Conservation (phyloP, 2,888 invertebrate genomes). For the Caenorhabditis macrosperma region DNA sequence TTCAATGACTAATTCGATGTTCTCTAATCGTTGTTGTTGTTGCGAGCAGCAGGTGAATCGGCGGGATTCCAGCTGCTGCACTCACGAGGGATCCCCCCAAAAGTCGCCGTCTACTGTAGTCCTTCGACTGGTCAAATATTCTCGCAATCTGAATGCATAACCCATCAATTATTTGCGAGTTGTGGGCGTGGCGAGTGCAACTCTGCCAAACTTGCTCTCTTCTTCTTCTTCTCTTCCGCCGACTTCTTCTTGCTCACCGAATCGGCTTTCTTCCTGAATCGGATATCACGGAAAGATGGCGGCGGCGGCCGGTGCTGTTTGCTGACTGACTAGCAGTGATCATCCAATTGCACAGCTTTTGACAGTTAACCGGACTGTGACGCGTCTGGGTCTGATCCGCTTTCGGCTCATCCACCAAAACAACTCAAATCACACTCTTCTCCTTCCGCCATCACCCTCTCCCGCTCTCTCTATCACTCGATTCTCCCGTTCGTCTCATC, state of each 20-base stretch:
- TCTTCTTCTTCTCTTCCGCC: constrained; percentile 26
- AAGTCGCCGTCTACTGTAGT: constrained; percentile 14
- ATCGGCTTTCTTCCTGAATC: no score
- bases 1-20: constrained; percentile 31
- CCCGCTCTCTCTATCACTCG: not conserved
- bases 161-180: constrained; percentile 37
- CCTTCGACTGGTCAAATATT: constrained; percentile 13
- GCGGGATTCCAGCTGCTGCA: constrained; percentile 14
- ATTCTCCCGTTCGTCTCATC: not conserved
- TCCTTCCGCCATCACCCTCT: not conserved
- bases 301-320: no score
- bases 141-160: constrained; percentile 32
- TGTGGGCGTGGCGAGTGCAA: constrained; percentile 40
- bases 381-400: not conserved
- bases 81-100: not conserved
- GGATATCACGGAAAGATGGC: no score
- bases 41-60: constrained; percentile 27
- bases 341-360: constrained; percentile 21
- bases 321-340: no score
- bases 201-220: constrained; percentile 7
- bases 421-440: not conserved
- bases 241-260: constrained; percentile 18
- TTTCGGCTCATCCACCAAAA: not conserved
- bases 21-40: constrained; percentile 29
- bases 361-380: not conserved